Evolutionary conservation across 2,888 invertebrate genomes (phyloP).

Genomic region (Drosophila acutilabella): DNA sequence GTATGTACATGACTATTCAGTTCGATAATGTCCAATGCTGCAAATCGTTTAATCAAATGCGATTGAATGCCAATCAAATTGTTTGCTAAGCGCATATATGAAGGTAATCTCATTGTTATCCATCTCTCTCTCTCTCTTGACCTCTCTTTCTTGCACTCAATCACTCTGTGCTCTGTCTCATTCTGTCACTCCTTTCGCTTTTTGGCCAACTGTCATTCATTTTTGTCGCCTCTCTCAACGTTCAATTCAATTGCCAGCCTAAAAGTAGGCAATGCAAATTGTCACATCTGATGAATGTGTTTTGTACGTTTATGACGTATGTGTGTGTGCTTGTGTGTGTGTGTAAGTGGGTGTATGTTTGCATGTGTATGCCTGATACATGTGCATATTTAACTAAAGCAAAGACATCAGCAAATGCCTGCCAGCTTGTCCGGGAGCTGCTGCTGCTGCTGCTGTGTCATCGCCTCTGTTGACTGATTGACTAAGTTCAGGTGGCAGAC

Average conservation of each 20-base stretch:
- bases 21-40: constrained; percentile 13
- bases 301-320: constrained; percentile 9
- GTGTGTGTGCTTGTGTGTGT: neutral
- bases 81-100: constrained; percentile 21
- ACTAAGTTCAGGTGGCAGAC: constrained; percentile 68
- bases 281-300: constrained; percentile 19
- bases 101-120: neutral
- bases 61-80: constrained; percentile 43
- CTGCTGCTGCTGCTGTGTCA: constrained; percentile 24
- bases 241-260: constrained; percentile 27
- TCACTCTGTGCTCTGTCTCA: neutral
- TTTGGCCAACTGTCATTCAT: constrained; percentile 7
- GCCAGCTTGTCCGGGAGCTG: constrained; percentile 24
- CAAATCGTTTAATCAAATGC: constrained; percentile 33
- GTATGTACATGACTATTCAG: neutral
- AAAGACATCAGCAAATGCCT: constrained; percentile 58
- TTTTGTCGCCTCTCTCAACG: constrained; percentile 20
- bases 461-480: constrained; percentile 69
- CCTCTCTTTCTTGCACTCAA: neutral
- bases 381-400: constrained; percentile 62
- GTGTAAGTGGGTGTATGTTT: constrained; percentile 12
- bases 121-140: neutral
- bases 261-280: constrained; percentile 64
- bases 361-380: constrained; percentile 35
- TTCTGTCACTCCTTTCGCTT: neutral